Evolutionary conservation across 2,113 vertebrate species (phyloP).

Genomic region (Lagopus muta): DNA sequence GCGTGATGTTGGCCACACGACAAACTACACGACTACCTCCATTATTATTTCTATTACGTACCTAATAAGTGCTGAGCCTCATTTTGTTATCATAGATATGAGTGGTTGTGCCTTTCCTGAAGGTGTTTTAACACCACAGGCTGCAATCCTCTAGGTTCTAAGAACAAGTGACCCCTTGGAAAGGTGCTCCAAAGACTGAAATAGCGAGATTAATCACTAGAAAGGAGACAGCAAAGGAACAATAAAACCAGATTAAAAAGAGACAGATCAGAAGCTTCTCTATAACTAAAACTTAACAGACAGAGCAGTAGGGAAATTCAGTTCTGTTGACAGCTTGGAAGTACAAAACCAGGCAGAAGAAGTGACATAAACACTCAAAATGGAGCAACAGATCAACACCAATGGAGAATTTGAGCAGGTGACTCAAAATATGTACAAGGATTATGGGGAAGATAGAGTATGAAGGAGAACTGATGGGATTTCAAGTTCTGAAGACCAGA

Average conservation of each 20-base stretch:
- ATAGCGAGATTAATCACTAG: conserved; percentile 27
- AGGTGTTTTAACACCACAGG: background rate
- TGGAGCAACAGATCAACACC: background rate
- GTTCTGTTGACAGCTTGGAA: background rate
- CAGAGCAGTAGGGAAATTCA: background rate
- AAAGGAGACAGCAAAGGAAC: conserved; percentile 19
- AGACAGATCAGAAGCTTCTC: background rate
- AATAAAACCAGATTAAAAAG: conserved; percentile 34
- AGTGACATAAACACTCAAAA: background rate
- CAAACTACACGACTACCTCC: background rate
- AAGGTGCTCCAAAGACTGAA: background rate
- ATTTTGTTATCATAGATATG: background rate
- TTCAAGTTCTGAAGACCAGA: background rate
- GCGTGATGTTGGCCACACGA: background rate
- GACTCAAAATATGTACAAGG: background rate
- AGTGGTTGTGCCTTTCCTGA: background rate
- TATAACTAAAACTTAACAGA: background rate
- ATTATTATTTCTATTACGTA: background rate
- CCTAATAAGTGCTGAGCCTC: background rate
- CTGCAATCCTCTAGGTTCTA: background rate
- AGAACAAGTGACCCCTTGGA: background rate
- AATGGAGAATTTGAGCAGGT: background rate
- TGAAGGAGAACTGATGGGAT: background rate
- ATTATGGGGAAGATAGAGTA: background rate
- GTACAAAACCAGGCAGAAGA: background rate